These are phyloP conservation scores for Metaphire vulgaris DNA, from an alignment of 1,140 invertebrate genomes.

Conservation along the genomic window DNA sequence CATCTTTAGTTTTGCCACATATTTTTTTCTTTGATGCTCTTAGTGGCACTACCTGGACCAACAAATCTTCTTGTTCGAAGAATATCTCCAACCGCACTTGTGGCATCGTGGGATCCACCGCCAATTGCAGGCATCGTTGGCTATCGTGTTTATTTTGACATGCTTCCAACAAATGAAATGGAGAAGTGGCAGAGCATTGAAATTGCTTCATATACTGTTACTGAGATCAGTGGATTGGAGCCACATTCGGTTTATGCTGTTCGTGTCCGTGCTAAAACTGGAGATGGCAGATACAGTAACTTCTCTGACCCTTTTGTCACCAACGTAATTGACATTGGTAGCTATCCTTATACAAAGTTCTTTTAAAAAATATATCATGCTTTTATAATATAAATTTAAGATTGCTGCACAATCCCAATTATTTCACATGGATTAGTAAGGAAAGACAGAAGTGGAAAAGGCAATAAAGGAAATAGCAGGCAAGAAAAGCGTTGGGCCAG, in stretches of 20 bases:
- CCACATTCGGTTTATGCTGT: constrained; percentile 86
- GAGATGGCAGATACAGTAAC: constrained; percentile 44
- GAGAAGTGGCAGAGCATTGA: constrained; percentile 42
- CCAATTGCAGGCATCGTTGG: constrained; percentile 64
- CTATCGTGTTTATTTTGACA: constrained; percentile 60
- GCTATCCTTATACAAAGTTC: too few relatives aligned
- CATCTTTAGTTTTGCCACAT: too few relatives aligned
- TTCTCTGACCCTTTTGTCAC: constrained; percentile 38
- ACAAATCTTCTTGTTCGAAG: constrained; percentile 69
- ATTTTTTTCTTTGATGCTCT: too few relatives aligned
- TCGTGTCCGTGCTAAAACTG: constrained; percentile 59
- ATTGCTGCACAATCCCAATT: too few relatives aligned
- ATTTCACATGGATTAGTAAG: too few relatives aligned
- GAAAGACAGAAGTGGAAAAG: too few relatives aligned
- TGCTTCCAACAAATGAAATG: constrained; percentile 38
- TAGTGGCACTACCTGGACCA: constrained; percentile 57
- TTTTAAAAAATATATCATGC: too few relatives aligned
- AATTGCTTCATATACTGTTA: constrained; percentile 39
- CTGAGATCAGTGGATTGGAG: constrained; percentile 78
- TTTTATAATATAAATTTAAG: too few relatives aligned
- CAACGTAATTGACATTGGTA: constrained; percentile 34
- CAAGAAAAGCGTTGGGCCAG: too few relatives aligned
- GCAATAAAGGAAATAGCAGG: too few relatives aligned
- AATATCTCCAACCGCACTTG: constrained; percentile 69
- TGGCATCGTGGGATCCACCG: constrained; percentile 89